Conservation (phyloP, 2,797 vertebrate species). For the Australoheros facetus region DNA sequence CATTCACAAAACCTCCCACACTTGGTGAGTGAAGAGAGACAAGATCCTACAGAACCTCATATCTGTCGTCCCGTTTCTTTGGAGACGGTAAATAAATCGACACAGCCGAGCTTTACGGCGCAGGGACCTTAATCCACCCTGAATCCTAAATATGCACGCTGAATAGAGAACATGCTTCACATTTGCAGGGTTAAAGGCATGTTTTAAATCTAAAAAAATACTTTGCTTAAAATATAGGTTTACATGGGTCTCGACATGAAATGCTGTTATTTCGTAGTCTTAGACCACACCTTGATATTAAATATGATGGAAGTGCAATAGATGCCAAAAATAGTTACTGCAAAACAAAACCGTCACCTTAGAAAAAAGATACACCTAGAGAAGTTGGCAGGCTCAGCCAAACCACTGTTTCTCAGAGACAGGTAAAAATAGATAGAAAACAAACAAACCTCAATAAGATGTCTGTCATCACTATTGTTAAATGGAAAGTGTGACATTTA, state of each 20-base stretch:
- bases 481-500: conserved; percentile 12
- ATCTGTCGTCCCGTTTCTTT: conserved; percentile 64
- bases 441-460: conserved; percentile 45
- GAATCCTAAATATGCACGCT: conserved; percentile 70
- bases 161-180: conserved; percentile 60
- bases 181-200: conserved; percentile 24
- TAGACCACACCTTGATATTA: conserved; percentile 51
- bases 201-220: conserved; percentile 10
- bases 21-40: conserved; percentile 73
- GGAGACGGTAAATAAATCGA: conserved; percentile 74
- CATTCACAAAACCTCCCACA: conserved; percentile 67
- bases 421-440: conserved; percentile 55
- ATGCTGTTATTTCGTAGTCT: conserved; percentile 25
- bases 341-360: conserved; percentile 59
- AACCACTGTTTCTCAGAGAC: conserved; percentile 43
- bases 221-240: conserved; percentile 36
- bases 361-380: conserved; percentile 24
- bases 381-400: conserved; percentile 38
- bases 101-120: conserved; percentile 50
- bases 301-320: conserved; percentile 30
- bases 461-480: conserved; percentile 59
- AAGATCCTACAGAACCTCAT: conserved; percentile 60
- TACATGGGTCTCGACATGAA: conserved; percentile 41
- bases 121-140: conserved; percentile 65
- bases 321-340: conserved; percentile 56